phyloP scores from a whole-genome alignment of 1,140 invertebrate genomes.

The Drosophila arawakana region DNA sequence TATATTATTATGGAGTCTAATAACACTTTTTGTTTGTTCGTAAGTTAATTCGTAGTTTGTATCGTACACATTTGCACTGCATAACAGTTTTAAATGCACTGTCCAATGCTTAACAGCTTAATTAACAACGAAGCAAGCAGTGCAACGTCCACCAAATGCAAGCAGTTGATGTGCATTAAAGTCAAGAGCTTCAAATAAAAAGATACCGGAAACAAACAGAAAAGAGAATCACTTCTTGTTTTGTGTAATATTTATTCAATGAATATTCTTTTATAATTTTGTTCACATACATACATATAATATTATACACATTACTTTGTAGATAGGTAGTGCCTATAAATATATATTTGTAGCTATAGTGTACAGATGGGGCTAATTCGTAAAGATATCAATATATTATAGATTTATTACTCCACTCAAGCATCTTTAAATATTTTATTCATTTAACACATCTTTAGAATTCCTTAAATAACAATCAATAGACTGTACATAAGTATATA shows the following conservation, averaged over 20 bases:
- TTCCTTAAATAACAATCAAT: slow-evolving; percentile 27
- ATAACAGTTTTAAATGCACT: not conserved
- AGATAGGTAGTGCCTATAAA: slow-evolving; percentile 40
- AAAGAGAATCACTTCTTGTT: not conserved
- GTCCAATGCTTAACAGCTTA: not conserved
- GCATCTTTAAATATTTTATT: not conserved
- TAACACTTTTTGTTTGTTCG: too few relatives aligned
- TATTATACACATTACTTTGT: slow-evolving; percentile 35
- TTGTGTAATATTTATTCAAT: slow-evolving; percentile 40
- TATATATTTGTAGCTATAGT: slow-evolving; percentile 20
- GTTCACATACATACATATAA: slow-evolving; percentile 39
- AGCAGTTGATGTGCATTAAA: slow-evolving; percentile 4
- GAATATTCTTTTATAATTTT: slow-evolving; percentile 33
- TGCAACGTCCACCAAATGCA: not conserved
- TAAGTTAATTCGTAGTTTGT: too few relatives aligned
- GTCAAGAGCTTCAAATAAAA: too few relatives aligned
- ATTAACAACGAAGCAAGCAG: not conserved
- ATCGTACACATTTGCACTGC: too few relatives aligned
- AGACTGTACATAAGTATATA: slow-evolving; percentile 30
- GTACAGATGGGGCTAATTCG: slow-evolving; percentile 11
- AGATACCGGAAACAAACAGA: too few relatives aligned
- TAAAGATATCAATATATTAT: slow-evolving; percentile 3
- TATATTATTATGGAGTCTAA: too few relatives aligned
- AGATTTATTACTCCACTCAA: not conserved
- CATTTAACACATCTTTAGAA: slow-evolving; percentile 2